phyloP scores from a whole-genome alignment of 2,888 invertebrate genomes.

The Sympetrum striolatum region DNA sequence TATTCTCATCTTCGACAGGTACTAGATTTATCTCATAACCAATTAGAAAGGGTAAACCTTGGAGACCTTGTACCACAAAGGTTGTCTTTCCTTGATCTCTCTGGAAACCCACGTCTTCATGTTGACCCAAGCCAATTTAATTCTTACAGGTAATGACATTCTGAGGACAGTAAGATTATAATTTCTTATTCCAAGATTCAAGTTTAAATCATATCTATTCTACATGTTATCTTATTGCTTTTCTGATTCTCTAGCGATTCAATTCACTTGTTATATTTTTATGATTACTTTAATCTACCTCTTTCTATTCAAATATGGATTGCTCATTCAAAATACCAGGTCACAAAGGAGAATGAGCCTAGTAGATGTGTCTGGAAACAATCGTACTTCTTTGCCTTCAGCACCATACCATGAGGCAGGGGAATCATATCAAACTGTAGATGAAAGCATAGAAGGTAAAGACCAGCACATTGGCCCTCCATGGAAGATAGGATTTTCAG shows the following conservation, averaged over 20 bases:
- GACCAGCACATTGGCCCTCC: slow-evolving; percentile 65
- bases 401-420: slow-evolving; percentile 56
- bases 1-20: slow-evolving; percentile 58
- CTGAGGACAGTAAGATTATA: neutral
- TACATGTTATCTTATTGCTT: neutral
- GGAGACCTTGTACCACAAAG: slow-evolving; percentile 71
- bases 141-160: slow-evolving; percentile 67
- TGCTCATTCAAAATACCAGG: slow-evolving; percentile 26
- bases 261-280: no score
- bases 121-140: slow-evolving; percentile 84
- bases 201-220: neutral
- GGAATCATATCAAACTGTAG: slow-evolving; percentile 4
- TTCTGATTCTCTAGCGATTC: neutral
- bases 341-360: slow-evolving; percentile 80
- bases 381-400: slow-evolving; percentile 70
- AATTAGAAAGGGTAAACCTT: slow-evolving; percentile 80
- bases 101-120: slow-evolving; percentile 81
- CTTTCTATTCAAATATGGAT: neutral
- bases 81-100: slow-evolving; percentile 83
- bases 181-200: neutral
- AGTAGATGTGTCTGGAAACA: slow-evolving; percentile 84
- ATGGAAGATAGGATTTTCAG: slow-evolving; percentile 85
- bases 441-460: neutral
- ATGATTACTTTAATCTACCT: no score
- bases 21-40: slow-evolving; percentile 84